Conservation (phyloP, 2,113 vertebrate genomes). For the Todiramphus chloris region DNA sequence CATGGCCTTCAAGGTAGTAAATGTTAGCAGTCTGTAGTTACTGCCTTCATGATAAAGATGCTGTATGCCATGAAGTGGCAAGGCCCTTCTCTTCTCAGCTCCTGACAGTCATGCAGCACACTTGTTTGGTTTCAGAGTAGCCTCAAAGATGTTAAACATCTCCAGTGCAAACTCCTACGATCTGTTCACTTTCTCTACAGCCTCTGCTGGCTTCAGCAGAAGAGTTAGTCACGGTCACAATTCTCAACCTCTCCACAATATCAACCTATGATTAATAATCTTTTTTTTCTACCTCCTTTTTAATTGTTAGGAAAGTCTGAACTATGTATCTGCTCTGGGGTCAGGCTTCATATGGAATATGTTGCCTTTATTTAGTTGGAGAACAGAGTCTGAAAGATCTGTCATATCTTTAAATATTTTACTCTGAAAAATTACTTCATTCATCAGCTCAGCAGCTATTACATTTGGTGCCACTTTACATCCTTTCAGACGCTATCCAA, state of each 20-base stretch:
- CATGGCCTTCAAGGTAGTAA: background rate
- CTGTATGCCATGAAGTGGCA: background rate
- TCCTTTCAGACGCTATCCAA: background rate
- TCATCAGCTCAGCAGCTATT: background rate
- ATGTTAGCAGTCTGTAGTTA: background rate
- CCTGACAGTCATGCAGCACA: background rate
- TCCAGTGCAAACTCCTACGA: background rate
- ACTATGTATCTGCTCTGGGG: background rate
- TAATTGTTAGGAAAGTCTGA: background rate
- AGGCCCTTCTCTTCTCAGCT: background rate
- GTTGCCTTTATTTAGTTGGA: background rate
- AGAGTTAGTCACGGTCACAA: background rate
- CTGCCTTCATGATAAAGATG: background rate
- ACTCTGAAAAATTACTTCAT: background rate
- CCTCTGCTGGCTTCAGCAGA: background rate
- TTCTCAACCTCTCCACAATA: background rate
- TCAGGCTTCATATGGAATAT: background rate
- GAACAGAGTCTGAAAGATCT: background rate
- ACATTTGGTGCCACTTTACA: background rate
- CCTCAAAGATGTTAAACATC: background rate
- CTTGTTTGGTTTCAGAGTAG: background rate
- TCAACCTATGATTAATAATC: background rate
- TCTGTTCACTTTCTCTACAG: background rate
- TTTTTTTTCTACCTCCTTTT: background rate
- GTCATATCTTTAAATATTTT: background rate